Evolutionary conservation across 2,797 vertebrate genomes (phyloP), one percentile per base, ranked within the genome.

Genomic region (Channallabes apus): DNA sequence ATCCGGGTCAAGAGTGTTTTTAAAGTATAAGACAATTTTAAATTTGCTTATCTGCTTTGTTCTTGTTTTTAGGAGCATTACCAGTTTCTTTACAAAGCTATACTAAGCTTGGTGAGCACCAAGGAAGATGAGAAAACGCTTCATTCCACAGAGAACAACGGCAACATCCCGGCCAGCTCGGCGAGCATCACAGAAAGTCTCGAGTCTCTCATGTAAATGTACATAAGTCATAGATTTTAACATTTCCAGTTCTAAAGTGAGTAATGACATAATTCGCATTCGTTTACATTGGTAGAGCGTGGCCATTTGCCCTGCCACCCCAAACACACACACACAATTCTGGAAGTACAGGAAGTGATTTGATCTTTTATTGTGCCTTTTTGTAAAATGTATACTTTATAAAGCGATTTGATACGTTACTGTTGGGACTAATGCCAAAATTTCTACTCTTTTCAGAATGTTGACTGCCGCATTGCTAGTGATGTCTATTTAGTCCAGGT

Each of bases 51-150:
- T 85, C 56, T 51, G 56, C 75, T 38, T 3, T 82, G 56, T 14
- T 78, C 3, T 35, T 35, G 35, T 90, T 90, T 90, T 84, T 90
- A 99, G 98, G 98, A 99, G 29, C 97, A 98, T 90, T 98, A 96
- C 89, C 97, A 98, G 92, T 98, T 99, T 92, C 95, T 99, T 82
- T 99, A 99, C 94, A 96, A 95, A 95, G 96, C 97, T 83, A 94
- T 99, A 89, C 96, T 99, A 91, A 99, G 97, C 93, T 96, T 99
- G 38, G 95, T 99, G 78, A 95, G 96, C 89, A 96, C 94, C 8
- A 95, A 96, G 87, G 97, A 98, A 91, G 97, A 98, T 46, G 93
- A 97, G 91, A 95, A 95, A 85, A 95, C 94, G 2, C 94, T 96
- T 12, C 94, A 93, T 85, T 96, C 95, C 20, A 92, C 96, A 22